A percentile compares a stretch with the other conserved stretches of the same genome.
phyloP scores from a whole-genome alignment of 2,888 invertebrate genomes.

The Chesias legatella region DNA sequence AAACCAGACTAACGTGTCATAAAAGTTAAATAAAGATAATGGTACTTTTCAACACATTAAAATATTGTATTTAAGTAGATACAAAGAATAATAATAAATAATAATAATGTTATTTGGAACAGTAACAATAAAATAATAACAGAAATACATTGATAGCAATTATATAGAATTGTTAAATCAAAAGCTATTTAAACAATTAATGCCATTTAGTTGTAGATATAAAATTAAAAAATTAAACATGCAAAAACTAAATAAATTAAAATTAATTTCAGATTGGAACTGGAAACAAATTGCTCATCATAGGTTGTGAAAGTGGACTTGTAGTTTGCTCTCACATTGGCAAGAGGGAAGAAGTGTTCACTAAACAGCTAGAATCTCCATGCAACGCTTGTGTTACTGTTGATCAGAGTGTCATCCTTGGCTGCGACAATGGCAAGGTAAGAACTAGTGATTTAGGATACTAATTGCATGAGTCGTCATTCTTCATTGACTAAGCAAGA shows the following conservation, averaged over 20 bases:
- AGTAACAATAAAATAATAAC: no score
- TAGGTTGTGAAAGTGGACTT: constrained; percentile 82
- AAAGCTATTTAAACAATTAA: no score
- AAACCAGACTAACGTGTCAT: constrained; percentile 9
- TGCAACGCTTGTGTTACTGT: constrained; percentile 80
- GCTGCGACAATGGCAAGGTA: constrained; percentile 82
- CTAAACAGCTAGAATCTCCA: constrained; percentile 61
- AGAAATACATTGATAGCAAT: no score
- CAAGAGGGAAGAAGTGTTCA: constrained; percentile 66
- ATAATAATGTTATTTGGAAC: no score
- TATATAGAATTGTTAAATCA: no score
- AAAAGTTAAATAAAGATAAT: neutral
- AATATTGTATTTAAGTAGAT: no score
- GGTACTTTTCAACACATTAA: no score
- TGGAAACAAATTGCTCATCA: constrained; percentile 79
- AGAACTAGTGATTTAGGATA: constrained; percentile 1
- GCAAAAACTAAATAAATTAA: no score
- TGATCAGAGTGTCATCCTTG: constrained; percentile 70
- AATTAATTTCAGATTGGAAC: constrained; percentile 76
- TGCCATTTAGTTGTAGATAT: no score
- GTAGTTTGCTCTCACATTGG: constrained; percentile 79
- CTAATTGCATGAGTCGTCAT: neutral
- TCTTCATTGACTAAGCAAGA: no score
- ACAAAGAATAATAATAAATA: no score
- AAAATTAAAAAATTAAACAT: no score